Percentiles rank a stretch among this genome's conserved stretches.
Evolutionary conservation across 2,888 invertebrate species (phyloP).

Genomic region (Reticulitermes lucifugus): DNA sequence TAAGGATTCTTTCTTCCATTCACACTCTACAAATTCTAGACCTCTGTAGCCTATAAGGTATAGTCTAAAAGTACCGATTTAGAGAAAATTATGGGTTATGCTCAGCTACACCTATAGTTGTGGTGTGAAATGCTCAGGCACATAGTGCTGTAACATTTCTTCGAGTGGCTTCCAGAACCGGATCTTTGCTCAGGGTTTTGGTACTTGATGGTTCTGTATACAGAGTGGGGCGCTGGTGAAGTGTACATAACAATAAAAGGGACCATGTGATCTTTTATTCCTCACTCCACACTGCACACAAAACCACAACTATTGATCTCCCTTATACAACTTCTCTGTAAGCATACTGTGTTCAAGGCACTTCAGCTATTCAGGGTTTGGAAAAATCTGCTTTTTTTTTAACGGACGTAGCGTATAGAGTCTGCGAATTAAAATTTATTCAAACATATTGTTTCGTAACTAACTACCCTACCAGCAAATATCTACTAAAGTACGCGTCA

Average conservation of each 20-base stretch:
- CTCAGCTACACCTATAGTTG: background rate
- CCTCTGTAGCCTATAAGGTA: background rate
- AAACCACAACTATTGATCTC: slow-evolving; percentile 18
- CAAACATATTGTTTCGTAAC: no score
- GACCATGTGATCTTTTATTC: background rate
- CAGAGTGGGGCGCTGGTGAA: slow-evolving; percentile 2
- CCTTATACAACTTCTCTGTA: background rate
- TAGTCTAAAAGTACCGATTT: background rate
- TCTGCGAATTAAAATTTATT: no score
- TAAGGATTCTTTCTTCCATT: background rate
- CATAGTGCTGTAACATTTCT: slow-evolving; percentile 1
- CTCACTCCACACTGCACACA: background rate
- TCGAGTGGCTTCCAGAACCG: background rate
- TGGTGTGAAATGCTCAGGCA: background rate
- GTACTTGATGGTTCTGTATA: background rate
- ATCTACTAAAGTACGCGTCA: no score
- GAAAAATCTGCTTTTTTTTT: background rate
- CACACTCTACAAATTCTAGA: background rate
- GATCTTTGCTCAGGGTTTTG: background rate
- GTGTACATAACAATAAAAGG: background rate
- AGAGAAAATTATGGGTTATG: slow-evolving; percentile 14
- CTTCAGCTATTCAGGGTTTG: slow-evolving; percentile 1
- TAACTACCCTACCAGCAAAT: no score
- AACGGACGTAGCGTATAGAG: no score
- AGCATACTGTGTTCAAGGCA: background rate